These are phyloP conservation scores for Phataginus tricuspis DNA, from an alignment of 2,797 vertebrate species.

Conservation along the genomic window DNA sequence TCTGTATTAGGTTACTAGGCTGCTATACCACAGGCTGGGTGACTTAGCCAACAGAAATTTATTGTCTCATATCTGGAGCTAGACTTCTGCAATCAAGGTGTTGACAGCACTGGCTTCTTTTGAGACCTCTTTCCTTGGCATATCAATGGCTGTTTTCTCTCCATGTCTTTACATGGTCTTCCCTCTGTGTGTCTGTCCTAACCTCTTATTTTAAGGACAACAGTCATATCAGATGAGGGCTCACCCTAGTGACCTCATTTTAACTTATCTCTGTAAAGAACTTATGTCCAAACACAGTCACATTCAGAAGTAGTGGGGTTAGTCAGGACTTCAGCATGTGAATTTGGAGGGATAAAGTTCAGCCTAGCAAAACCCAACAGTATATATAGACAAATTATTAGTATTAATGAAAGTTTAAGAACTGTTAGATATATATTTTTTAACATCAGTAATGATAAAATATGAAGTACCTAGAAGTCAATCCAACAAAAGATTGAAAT, in stretches of 20 bases:
- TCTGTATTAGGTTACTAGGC: background rate
- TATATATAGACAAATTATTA: background rate
- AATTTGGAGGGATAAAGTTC: background rate
- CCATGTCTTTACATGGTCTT: background rate
- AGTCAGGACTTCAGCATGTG: background rate
- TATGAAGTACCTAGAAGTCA: background rate
- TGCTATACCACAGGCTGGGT: background rate
- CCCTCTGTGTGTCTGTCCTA: background rate
- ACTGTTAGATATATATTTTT: background rate
- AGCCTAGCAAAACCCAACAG: background rate
- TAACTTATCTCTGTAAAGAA: background rate
- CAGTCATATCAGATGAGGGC: background rate
- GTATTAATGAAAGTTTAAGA: background rate
- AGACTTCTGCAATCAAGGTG: background rate
- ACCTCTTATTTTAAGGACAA: background rate
- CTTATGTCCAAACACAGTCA: background rate
- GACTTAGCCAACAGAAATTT: background rate
- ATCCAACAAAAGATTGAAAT: background rate
- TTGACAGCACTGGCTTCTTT: background rate
- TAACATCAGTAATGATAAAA: background rate
- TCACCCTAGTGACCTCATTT: background rate
- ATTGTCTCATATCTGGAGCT: background rate
- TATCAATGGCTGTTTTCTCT: background rate
- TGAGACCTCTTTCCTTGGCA: background rate
- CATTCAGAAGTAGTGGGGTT: background rate